Percentiles rank a stretch among this genome's conserved stretches.
These are phyloP conservation scores for Lepilemur septentrionalis DNA, from an alignment of 2,797 vertebrate species.

Conservation along the genomic window DNA sequence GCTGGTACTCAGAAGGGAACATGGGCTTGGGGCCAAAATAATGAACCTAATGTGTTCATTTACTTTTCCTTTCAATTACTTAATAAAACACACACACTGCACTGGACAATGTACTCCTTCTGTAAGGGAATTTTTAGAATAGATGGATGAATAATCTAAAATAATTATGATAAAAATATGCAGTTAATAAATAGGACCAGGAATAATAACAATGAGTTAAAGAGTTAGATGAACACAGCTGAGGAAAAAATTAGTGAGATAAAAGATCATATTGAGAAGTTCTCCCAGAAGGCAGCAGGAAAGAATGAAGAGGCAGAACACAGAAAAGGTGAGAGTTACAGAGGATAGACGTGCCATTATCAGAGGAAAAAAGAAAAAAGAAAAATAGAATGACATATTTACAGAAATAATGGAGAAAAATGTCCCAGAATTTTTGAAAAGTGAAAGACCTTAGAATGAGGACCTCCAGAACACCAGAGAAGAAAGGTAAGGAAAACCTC, in stretches of 20 bases:
- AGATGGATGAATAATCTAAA: background rate
- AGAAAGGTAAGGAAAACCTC: background rate
- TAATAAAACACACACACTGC: background rate
- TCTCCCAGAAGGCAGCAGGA: background rate
- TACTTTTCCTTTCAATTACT: background rate
- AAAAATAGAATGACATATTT: background rate
- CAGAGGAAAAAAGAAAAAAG: background rate
- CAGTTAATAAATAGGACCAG: background rate
- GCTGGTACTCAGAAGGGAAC: background rate
- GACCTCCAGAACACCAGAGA: background rate
- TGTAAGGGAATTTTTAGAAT: background rate
- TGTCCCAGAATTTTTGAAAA: background rate
- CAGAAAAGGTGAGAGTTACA: background rate
- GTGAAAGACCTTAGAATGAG: background rate
- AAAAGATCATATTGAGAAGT: background rate
- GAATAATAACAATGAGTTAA: background rate
- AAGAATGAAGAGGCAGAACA: background rate
- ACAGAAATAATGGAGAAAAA: conserved; percentile 13
- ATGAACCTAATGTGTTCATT: background rate
- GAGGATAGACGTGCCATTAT: background rate
- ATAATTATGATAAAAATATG: background rate
- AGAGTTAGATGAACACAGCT: background rate
- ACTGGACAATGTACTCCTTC: background rate
- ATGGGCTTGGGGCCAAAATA: background rate
- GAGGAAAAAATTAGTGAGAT: background rate